Conservation (phyloP, 2,113 vertebrate genomes). For the Thamnophis sirtalis region DNA sequence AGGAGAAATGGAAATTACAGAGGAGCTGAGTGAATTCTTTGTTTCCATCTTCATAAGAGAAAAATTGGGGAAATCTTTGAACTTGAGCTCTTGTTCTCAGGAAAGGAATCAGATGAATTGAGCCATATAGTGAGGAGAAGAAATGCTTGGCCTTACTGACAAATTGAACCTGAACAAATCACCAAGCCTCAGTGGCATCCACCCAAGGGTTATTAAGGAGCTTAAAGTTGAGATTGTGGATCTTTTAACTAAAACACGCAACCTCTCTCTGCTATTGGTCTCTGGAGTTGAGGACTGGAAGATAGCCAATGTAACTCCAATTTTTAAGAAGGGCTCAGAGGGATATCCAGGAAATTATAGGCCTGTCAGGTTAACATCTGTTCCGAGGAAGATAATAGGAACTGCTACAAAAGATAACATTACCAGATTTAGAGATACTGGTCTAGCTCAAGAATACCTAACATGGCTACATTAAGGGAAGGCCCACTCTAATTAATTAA, state of each 20-base stretch:
- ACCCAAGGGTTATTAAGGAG: neutral
- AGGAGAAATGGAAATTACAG: neutral
- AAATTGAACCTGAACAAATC: neutral
- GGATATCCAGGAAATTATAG: neutral
- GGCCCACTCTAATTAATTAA: neutral
- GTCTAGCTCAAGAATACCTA: neutral
- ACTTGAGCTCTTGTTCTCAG: neutral
- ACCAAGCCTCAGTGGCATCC: neutral
- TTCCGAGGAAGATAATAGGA: neutral
- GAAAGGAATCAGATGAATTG: neutral
- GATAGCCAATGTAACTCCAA: neutral
- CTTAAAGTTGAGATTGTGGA: neutral
- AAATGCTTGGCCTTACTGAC: neutral
- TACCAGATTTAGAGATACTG: neutral
- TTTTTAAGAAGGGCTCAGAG: neutral
- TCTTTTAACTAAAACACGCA: neutral
- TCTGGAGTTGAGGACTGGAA: neutral
- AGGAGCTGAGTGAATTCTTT: neutral
- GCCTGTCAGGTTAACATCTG: neutral
- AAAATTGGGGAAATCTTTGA: neutral
- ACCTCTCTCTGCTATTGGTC: neutral
- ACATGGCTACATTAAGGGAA: neutral
- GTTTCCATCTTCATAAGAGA: neutral
- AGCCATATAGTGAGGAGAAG: neutral
- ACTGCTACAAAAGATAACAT: neutral